Evolutionary conservation across 2,888 invertebrate genomes (phyloP), one percentile per base, ranked within the genome.

Genomic region (Masnerella sp.): DNA sequence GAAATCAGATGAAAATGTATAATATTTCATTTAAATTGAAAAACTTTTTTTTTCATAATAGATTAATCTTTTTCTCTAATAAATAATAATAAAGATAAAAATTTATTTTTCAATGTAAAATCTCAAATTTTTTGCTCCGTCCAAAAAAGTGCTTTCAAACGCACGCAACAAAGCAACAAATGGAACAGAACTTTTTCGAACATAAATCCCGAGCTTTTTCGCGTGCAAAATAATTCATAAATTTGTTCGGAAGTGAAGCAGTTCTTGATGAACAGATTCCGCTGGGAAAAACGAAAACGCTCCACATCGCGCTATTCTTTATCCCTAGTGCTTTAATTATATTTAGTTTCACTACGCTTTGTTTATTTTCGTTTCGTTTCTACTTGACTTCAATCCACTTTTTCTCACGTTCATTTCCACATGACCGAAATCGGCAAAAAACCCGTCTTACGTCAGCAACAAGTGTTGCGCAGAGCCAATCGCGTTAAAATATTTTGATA

Each of bases 381-480:
- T 43, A 38, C 49, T 59, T 52, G 43, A 52, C 51, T 43, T 12
- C 42, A 52, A 59, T 51, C 36, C 49, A 54, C 54, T 69, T 45
- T 54, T 54, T 69, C 61, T 47, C 69, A 47, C 54, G 25, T 47
- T 34, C 22, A 32, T 45, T 69, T 62, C 38, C 45, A 43, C 61
- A 11, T 45, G 54, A 15, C 28, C 22, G 38, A 20, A 56, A 34
- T 22, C 2, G 9, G 34, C 49, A 28, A 34, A 62, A 42, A 32
- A 20, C 15, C 38, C n/a, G 38, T 58, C 51, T 70, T 51, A 70
- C 18, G 51, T 40, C 40, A 38, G 61, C 70, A 70, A 64, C 70
- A 64, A 70, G 70, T 70, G 62, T 61, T 62, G 17, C 25, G 56
- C 54, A 12, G 56, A 56, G 49, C 45, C 34, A 62, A 70, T 70